Evolutionary conservation across 2,113 vertebrate species (phyloP).

Genomic region (Aspiorhynchus laticeps): DNA sequence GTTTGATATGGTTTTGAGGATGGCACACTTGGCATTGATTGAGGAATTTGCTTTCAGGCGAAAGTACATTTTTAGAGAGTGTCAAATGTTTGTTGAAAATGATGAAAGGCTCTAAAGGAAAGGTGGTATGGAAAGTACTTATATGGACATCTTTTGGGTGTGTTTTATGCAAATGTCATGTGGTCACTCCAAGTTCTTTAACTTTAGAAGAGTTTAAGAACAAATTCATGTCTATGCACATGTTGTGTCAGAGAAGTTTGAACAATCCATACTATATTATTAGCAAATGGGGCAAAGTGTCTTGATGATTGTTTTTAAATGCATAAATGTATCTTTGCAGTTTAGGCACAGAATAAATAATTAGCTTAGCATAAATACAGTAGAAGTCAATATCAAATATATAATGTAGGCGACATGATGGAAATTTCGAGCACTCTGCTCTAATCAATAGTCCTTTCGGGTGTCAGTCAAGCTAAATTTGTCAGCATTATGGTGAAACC

Average conservation of each 20-base stretch:
- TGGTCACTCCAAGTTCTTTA: no score
- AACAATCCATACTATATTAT: not conserved
- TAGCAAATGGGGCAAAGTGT: not conserved
- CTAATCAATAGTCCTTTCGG: not conserved
- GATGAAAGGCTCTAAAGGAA: not conserved
- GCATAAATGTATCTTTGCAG: not conserved
- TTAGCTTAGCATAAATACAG: not conserved
- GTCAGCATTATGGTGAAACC: not conserved
- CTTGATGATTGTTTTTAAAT: not conserved
- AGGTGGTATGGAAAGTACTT: not conserved
- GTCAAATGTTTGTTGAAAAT: not conserved
- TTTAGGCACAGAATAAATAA: not conserved
- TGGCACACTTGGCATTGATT: not conserved
- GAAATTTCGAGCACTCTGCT: not conserved
- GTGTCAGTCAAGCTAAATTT: not conserved
- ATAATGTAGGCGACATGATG: not conserved
- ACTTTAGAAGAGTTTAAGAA: no score
- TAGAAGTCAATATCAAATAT: not conserved
- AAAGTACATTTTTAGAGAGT: not conserved
- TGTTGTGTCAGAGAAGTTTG: not conserved
- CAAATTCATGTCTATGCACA: not conserved
- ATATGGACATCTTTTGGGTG: not conserved
- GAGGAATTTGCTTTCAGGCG: not conserved
- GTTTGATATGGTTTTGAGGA: not conserved
- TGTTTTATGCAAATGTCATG: not conserved